A percentile compares a stretch with the other conserved stretches of the same genome.
Evolutionary conservation across 2,113 vertebrate species (phyloP).

Genomic region (Ceyx cyanopectus): DNA sequence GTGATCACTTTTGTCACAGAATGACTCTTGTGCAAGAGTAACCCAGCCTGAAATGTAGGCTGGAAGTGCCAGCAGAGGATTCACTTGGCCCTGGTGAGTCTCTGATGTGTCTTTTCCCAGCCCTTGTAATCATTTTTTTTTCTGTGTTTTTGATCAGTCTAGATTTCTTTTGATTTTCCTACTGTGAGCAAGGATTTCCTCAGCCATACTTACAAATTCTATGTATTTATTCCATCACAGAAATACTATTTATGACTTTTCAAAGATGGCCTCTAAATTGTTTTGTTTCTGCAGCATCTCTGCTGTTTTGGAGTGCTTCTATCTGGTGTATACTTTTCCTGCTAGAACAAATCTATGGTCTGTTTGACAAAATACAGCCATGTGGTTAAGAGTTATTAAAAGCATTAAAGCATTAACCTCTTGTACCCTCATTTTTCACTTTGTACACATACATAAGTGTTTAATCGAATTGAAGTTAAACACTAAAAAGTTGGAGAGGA

Average conservation of each 20-base stretch:
- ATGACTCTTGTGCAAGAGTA: not conserved
- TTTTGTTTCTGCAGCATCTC: not conserved
- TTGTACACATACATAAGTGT: slow-evolving; percentile 76
- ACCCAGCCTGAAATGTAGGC: not conserved
- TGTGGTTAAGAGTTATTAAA: slow-evolving; percentile 79
- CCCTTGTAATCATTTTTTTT: not conserved
- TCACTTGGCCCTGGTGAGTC: not conserved
- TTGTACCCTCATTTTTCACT: slow-evolving; percentile 81
- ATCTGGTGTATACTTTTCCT: slow-evolving; percentile 32
- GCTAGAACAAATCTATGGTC: slow-evolving; percentile 46
- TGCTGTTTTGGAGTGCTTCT: slow-evolving; percentile 47
- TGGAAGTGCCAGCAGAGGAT: not conserved
- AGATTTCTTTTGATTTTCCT: not conserved
- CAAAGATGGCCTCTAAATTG: slow-evolving; percentile 29
- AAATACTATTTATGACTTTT: slow-evolving; percentile 13
- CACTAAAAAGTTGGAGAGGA: slow-evolving; percentile 73
- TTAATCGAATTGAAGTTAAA: slow-evolving; percentile 80
- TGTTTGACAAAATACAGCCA: slow-evolving; percentile 80
- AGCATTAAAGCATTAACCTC: slow-evolving; percentile 84
- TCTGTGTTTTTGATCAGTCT: not conserved
- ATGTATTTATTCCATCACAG: not conserved
- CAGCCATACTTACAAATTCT: not conserved
- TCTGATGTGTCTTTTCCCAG: not conserved
- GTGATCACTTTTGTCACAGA: not conserved
- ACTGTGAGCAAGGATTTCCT: not conserved